Evolutionary conservation across 2,888 invertebrate species (phyloP), one percentile per base, ranked within the genome.

Genomic region (Parascotia fuliginaria): DNA sequence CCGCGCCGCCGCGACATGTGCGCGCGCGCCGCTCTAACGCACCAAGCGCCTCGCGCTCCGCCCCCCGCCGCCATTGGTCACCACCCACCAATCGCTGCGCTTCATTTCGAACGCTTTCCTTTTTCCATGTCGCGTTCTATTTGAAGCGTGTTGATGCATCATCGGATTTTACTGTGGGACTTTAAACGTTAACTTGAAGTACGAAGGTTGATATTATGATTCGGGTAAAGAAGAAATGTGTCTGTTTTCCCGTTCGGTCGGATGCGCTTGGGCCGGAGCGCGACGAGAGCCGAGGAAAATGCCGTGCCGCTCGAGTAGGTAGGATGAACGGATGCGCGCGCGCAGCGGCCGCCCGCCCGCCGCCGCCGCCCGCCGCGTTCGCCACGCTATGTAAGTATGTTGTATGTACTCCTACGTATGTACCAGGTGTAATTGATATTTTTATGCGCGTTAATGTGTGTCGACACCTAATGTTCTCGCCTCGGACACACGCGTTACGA

Each of bases 91-190:
- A 91, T 91, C 89, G 84, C 85, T 60, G 83, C 88, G 90, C 90
- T 88, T 85, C 88, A 89, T 89, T 89, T 88, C 87, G 73, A 81
- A 81, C 84, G 85, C 84, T 85, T 85, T 88, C 86, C 84, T 87
- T 89, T 89, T 89, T 85, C 89, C 87, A 80, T 87, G 85, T 85
- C 83, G 85, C 84, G 83, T 88, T 87, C 85, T 87, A 91, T 90
- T 87, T 85, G 89, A 89, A 89, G 90, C 89, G 86, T 85, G 83
- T 70, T 83, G 86, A 88, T 83, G 85, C 85, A 81, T 85, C 83
- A 75, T 76, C 61, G 32, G 32, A 55, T 52, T 44, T 37, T 43
- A 39, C 42, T 27, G 43, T 9, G 1, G 27, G 0, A 76, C 55
- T 78, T 55, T 71, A 9, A 42, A 70, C 78, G 65, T 43, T 84